These are phyloP conservation scores for Hecatera dysodea DNA, from an alignment of 2,888 invertebrate species.

Conservation along the genomic window DNA sequence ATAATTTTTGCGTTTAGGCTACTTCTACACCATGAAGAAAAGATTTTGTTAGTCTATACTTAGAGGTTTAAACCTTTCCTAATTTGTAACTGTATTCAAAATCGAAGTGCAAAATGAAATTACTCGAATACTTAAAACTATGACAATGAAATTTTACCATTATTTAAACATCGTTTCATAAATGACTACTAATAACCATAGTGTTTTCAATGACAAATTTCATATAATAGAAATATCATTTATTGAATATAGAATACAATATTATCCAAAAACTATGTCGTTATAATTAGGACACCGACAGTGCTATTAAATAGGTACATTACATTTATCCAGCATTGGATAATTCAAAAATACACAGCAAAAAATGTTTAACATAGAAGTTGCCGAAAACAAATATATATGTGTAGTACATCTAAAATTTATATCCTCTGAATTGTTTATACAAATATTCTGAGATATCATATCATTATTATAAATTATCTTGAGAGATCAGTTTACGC, in stretches of 20 bases:
- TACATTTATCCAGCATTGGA: slow-evolving; percentile 85
- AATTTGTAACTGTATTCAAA: slow-evolving; percentile 88
- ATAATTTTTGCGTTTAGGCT: slow-evolving; percentile 82
- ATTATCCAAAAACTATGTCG: slow-evolving; percentile 90
- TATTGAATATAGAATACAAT: slow-evolving; percentile 90
- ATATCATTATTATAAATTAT: slow-evolving; percentile 89
- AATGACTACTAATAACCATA: slow-evolving; percentile 88
- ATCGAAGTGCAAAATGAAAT: slow-evolving; percentile 89
- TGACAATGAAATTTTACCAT: slow-evolving; percentile 89
- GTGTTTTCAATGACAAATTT: slow-evolving; percentile 89
- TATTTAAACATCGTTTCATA: slow-evolving; percentile 86
- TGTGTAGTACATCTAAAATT: slow-evolving; percentile 85
- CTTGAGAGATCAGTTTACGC: slow-evolving; percentile 90
- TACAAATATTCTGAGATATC: slow-evolving; percentile 89
- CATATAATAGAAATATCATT: slow-evolving; percentile 90
- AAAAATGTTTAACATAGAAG: slow-evolving; percentile 82
- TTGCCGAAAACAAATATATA: slow-evolving; percentile 84
- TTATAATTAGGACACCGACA: slow-evolving; percentile 88
- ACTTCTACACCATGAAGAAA: slow-evolving; percentile 87
- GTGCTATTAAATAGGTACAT: slow-evolving; percentile 86
- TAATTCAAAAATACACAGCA: slow-evolving; percentile 83
- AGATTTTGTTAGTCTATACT: slow-evolving; percentile 85
- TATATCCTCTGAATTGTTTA: slow-evolving; percentile 88
- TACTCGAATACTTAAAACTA: slow-evolving; percentile 89
- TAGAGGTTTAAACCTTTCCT: slow-evolving; percentile 83